Evolutionary conservation across 2,797 vertebrate species (phyloP), one percentile per base, ranked within the genome.

Genomic region (Chiroxiphia lanceolata): DNA sequence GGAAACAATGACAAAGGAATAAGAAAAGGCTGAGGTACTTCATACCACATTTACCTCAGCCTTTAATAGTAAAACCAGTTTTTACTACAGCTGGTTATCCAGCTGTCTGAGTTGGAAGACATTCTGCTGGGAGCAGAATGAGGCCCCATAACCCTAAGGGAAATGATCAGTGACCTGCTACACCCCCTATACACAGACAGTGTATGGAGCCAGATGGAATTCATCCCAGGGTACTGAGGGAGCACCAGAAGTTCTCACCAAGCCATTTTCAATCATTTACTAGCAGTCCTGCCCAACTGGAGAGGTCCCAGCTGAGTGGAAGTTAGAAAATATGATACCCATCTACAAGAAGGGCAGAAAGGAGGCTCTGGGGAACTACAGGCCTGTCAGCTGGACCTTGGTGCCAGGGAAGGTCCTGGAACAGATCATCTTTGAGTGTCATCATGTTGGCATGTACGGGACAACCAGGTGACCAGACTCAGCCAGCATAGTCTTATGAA

Each of bases 181-280:
- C 7, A 36, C 5, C 21, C 26, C 13, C 36, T 33, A 19, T 0
- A 25, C 3, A 18, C 25, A 33, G 8, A 38, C 6, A 44, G 22
- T 15, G 10, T 48, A 13, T 29, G 42, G 31, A 75, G 10, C 17
- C 21, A 18, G 26, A 18, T 68, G 26, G 29, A 47, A 60, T 61
- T 40, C 40, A 54, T 13, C 10, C 22, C 11, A 10, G 18, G 22
- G 3, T 33, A 20, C 22, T 56, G 63, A 76, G 42, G 15, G 40
- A 61, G 10, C 1, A 68, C 8, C 40, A 54, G 23, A 27, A 38
- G 6, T 1, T 56, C 27, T 61, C 56, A 56, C 22, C 48, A 44
- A 13, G 11, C 3, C 36, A 27, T 23, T 42, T 61, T n/a, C 34
- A 50, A 2, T 17, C 26, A 63, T 56, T 29, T 29, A 20, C 9